Evolutionary conservation across 2,888 invertebrate species (phyloP).

Genomic region (Cyaniris semiargus): DNA sequence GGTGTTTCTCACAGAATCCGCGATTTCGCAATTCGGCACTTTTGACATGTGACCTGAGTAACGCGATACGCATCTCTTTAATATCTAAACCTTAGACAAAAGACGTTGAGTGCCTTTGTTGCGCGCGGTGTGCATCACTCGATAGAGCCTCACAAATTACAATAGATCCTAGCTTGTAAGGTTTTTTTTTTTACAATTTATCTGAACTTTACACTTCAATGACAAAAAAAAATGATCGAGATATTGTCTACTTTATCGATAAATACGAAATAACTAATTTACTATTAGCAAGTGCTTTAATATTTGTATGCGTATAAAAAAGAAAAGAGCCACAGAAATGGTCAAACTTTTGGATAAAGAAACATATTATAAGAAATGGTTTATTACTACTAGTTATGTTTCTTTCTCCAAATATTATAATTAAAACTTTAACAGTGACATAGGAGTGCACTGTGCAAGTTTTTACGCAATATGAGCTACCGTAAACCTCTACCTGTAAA

Average conservation of each 20-base stretch:
- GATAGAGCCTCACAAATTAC: conserved; percentile 32
- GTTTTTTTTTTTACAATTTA: conserved; percentile 23
- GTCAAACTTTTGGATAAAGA: neutral
- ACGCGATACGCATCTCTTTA: conserved; percentile 59
- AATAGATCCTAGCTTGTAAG: neutral
- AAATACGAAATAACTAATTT: neutral
- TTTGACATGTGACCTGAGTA: conserved; percentile 64
- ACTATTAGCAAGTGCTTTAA: too few species aligned
- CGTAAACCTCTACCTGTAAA: neutral
- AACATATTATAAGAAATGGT: neutral
- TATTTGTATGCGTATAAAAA: too few species aligned
- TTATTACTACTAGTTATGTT: neutral
- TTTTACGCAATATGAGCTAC: neutral
- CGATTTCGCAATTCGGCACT: conserved; percentile 49
- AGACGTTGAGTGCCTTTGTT: conserved; percentile 38
- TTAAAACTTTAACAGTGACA: neutral
- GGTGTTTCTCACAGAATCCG: conserved; percentile 44
- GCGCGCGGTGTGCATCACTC: conserved; percentile 8
- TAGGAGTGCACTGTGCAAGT: neutral
- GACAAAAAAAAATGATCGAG: neutral
- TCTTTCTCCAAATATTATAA: neutral
- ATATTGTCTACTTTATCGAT: neutral
- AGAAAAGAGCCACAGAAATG: neutral
- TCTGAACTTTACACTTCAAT: conserved; percentile 17
- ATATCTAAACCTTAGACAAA: conserved; percentile 24